These are phyloP conservation scores for Tokudaia tokunoshimensis DNA, from an alignment of 2,797 vertebrate species.

Conservation along the genomic window DNA sequence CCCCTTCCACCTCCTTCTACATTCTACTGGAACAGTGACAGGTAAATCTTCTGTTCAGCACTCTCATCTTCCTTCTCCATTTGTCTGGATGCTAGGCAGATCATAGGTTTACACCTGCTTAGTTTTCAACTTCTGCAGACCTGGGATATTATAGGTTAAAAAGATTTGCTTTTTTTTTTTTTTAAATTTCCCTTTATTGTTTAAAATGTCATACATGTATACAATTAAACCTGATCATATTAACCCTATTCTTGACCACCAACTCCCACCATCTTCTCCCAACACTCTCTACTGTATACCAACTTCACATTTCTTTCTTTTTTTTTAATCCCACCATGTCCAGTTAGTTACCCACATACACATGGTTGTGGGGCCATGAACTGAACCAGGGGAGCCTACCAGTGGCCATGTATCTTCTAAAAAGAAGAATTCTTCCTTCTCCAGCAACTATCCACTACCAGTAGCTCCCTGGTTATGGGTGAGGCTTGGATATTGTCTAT, in stretches of 20 bases:
- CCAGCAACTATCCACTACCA: not conserved
- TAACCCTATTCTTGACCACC: too few species aligned
- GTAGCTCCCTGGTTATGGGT: too few species aligned
- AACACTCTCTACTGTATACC: not conserved
- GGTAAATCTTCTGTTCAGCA: not conserved
- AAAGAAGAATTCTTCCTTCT: not conserved
- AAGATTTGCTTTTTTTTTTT: not conserved
- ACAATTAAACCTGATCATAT: not conserved
- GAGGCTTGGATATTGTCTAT: not conserved
- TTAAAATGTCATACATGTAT: not conserved
- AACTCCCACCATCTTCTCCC: not conserved
- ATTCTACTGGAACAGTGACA: slow-evolving; percentile 17
- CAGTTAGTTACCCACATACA: not conserved
- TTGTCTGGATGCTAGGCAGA: not conserved
- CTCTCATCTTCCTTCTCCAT: not conserved
- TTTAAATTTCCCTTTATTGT: not conserved
- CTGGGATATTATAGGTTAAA: slow-evolving; percentile 6
- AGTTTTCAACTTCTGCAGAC: not conserved
- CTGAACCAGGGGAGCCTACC: not conserved
- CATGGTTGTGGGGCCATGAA: not conserved
- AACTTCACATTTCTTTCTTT: not conserved
- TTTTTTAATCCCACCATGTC: not conserved
- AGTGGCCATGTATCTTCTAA: not conserved
- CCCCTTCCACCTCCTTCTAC: slow-evolving; percentile 34
- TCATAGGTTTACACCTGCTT: slow-evolving; percentile 19